Evolutionary conservation across 1,140 invertebrate genomes (phyloP), one percentile per base, ranked within the genome.

Genomic region (Bombus waltoni): DNA sequence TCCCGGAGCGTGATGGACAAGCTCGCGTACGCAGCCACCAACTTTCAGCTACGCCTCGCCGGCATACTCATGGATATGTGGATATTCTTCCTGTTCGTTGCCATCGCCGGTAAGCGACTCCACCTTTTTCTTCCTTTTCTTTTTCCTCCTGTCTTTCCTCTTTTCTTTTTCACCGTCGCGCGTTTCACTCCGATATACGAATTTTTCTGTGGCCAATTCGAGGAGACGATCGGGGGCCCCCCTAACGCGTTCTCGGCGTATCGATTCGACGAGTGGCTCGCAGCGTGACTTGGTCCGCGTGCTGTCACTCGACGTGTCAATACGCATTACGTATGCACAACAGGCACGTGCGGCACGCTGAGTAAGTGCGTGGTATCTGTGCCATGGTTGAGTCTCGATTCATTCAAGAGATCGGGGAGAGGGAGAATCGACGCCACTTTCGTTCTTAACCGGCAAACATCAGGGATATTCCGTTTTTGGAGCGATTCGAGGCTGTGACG

Each of bases 41-140:
- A 76, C 79, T 80, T 77, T 57, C 86, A 86, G 40, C 79, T 87
- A 85, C 89, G 87, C 70, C 82, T 80, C 66, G 74, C 83, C 89
- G 87, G 88, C 86, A 87, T 88, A 87, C 89, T 91, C 91, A 94
- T 94, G 93, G 92, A 94, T 92, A 89, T 87, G 81, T 93, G 93
- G 93, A 94, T 94, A 92, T 89, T 94, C 79, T 88, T 92, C 75
- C 86, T 93, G 82, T 90, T 94, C 86, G 89, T 93, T 86, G 89
- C 92, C 88, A 89, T 92, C 89, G 90, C 93, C 87, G 93, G 93
- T 94, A 85, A 93, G 92, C 6, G 5, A 22, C 47, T 59, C 25
- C 10, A 28, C 6, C 25, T 18, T 35, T n/a, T 32, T 25, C 3
- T 42, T 25, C 62, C 66, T 28, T 32, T 5, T 5, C 4, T 22